Percentiles rank a stretch among this genome's conserved stretches.
Evolutionary conservation across 2,797 vertebrate species (phyloP).

Genomic region (Phaenicophaeus curvirostris): DNA sequence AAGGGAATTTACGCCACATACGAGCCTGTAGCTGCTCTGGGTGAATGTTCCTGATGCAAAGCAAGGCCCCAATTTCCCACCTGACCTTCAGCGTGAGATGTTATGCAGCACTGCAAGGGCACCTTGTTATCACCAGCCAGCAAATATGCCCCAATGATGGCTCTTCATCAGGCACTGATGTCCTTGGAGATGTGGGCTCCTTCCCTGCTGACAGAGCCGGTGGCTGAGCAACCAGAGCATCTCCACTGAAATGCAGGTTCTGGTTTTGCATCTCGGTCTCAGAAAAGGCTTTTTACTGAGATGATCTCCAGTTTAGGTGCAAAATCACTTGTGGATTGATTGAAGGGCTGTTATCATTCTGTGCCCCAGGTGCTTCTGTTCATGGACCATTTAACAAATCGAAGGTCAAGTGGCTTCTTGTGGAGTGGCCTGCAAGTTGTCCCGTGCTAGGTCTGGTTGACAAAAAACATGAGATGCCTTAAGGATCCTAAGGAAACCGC

Average conservation of each 20-base stretch:
- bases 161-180: not conserved
- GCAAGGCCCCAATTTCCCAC: not conserved
- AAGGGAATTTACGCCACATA: not conserved
- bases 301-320: not conserved
- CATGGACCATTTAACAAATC: constrained; percentile 8
- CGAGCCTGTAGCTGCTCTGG: not conserved
- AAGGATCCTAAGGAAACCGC: too few species aligned
- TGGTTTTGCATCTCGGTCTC: not conserved
- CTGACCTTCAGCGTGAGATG: not conserved
- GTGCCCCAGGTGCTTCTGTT: not conserved
- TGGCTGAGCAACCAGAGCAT: not conserved
- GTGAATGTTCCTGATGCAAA: not conserved
- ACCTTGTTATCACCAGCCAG: not conserved
- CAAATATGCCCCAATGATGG: not conserved
- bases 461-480: too few species aligned
- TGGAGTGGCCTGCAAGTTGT: not conserved
- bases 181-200: not conserved
- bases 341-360: constrained; percentile 23
- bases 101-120: too few species aligned
- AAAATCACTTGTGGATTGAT: constrained; percentile 32
- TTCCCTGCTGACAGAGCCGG: not conserved
- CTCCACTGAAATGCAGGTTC: not conserved
- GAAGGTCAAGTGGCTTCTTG: too few species aligned
- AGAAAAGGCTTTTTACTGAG: not conserved
- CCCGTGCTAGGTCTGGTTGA: too few species aligned